Evolutionary conservation across 2,888 invertebrate species (phyloP), one percentile per base, ranked within the genome.

Genomic region (Dasypolia templi): DNA sequence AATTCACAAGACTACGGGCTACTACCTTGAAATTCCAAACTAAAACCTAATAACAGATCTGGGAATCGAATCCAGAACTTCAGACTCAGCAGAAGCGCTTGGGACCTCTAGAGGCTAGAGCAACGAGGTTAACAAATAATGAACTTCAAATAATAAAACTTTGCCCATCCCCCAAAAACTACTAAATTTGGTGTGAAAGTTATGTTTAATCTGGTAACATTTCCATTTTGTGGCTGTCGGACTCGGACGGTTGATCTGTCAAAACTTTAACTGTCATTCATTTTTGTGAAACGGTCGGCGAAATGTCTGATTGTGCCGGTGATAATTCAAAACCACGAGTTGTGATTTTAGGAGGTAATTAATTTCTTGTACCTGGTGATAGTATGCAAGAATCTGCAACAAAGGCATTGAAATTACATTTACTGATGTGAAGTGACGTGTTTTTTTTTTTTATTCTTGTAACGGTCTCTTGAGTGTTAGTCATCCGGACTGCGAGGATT

Each of bases 321-420:
- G 94, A 94, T 93, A 94, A 92, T 94, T 93, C 91, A 91, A 96
- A 95, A 93, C 94, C 94, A 84, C 91, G 95, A 92, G 95, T 95
- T 75, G 88, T 93, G 79, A 95, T 96, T 91, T 92, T 96, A 91
- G 96, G 96, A 95, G 96, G 96, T 96, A 95, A 93, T 82, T 76
- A 26, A 55, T 74, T 64, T 62, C 22, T 22, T 49, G 32, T 46
- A 69, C 46, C 11, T 9, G 17, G 17, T 46, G 39, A 26, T 62
- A 72, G 59, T 22, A 17, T 22, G n/a, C n/a, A 35, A n/a, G 5
- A 74, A 65, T 64, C 58, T 9, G 14, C 55, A 32, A 29, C 46
- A 53, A 14, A 26, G 22, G 39, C 22, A 53, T 39, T 44, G 14
- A 17, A 55, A 19, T 39, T 29, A 17, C 17, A 46, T 26, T 49